phyloP scores from a whole-genome alignment of 2,888 invertebrate genomes.

The Agrilus biguttatus region DNA sequence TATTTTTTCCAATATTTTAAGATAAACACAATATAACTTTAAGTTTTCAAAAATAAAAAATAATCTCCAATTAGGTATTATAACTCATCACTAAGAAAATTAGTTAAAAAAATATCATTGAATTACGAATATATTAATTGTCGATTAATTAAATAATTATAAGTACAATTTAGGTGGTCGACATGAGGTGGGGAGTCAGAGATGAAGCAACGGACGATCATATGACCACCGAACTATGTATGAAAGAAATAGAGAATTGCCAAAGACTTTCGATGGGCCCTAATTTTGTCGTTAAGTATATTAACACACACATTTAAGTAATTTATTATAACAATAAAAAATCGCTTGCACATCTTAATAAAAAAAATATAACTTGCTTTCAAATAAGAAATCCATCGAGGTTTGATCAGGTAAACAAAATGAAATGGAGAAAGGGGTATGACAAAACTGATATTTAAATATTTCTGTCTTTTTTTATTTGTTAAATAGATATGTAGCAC shows the following conservation, averaged over 20 bases:
- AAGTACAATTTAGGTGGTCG: conserved; percentile 55
- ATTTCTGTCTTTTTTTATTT: too few relatives aligned
- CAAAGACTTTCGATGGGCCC: conserved; percentile 95
- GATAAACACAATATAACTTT: too few relatives aligned
- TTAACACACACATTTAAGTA: conserved; percentile 13
- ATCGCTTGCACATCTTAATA: too few relatives aligned
- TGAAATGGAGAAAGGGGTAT: too few relatives aligned
- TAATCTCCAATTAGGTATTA: neutral
- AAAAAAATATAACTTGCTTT: too few relatives aligned
- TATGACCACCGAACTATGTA: conserved; percentile 96
- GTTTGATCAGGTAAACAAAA: too few relatives aligned
- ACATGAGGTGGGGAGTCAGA: conserved; percentile 97
- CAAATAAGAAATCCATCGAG: too few relatives aligned
- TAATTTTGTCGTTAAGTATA: conserved; percentile 68
- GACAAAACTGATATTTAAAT: too few relatives aligned
- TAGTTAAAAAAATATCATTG: neutral
- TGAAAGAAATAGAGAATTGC: conserved; percentile 96
- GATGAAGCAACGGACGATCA: conserved; percentile 99
- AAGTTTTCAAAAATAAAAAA: neutral
- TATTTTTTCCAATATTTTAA: too few relatives aligned
- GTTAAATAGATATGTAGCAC: too few relatives aligned
- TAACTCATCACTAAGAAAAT: neutral
- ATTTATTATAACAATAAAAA: too few relatives aligned
- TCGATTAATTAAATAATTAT: too few relatives aligned
- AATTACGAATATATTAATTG: neutral